Evolutionary conservation across 2,797 vertebrate genomes (phyloP).

Genomic region (Anas bahamensis): DNA sequence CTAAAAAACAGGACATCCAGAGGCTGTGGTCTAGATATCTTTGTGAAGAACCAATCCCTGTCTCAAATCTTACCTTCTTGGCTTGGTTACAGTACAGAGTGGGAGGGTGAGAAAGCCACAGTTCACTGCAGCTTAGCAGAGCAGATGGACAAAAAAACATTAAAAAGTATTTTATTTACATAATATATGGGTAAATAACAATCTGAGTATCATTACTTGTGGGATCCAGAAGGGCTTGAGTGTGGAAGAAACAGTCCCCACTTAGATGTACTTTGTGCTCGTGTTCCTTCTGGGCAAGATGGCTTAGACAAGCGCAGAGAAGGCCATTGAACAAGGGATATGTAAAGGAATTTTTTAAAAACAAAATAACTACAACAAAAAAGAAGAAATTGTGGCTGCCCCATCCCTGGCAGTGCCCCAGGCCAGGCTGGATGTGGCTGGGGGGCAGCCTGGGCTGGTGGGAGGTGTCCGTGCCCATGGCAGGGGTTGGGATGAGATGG

Average conservation of each 20-base stretch:
- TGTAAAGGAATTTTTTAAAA: not conserved
- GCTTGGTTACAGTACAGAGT: not conserved
- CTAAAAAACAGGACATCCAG: not conserved
- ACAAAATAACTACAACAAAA: fast-evolving
- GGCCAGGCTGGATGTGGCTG: too few relatives aligned
- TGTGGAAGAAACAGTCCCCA: not conserved
- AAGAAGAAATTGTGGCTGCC: too few relatives aligned
- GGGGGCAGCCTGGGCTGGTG: too few relatives aligned
- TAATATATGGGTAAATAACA: not conserved
- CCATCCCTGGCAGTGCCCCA: too few relatives aligned
- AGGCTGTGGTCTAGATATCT: not conserved
- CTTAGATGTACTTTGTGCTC: not conserved
- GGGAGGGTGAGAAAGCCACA: not conserved
- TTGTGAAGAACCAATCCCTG: not conserved
- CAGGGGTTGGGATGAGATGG: too few relatives aligned
- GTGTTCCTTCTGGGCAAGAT: not conserved
- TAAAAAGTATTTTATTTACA: not conserved
- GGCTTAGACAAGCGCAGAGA: not conserved
- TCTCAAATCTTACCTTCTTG: not conserved
- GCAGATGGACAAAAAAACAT: not conserved
- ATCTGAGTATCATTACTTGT: not conserved
- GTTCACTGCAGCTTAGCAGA: not conserved
- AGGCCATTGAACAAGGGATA: not conserved
- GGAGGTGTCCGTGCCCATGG: too few relatives aligned
- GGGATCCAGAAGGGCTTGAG: not conserved